Conservation (phyloP, 2,797 vertebrate genomes). For the Poeciliopsis turneri region DNA sequence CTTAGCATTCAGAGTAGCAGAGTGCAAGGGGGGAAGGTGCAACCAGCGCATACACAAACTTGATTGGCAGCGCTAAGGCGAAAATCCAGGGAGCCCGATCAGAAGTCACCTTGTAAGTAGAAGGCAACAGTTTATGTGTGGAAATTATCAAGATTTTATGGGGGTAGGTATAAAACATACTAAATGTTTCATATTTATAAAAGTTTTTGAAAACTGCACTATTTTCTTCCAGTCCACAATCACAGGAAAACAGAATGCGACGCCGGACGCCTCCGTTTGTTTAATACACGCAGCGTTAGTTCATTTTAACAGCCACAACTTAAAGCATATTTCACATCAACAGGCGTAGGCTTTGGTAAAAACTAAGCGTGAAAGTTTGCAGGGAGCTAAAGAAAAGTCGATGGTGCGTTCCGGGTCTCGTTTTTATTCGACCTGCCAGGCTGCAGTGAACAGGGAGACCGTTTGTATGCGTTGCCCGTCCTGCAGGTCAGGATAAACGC, state of each 20-base stretch:
- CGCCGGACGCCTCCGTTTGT: not conserved
- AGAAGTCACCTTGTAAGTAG: not conserved
- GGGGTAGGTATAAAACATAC: not conserved
- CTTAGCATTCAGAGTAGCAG: too few species aligned
- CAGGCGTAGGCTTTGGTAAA: not conserved
- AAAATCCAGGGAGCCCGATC: not conserved
- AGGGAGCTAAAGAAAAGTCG: not conserved
- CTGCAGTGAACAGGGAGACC: constrained; percentile 2
- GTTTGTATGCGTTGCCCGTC: constrained; percentile 1
- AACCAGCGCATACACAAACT: too few species aligned
- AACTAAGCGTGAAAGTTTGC: constrained; percentile 4
- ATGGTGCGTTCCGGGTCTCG: not conserved
- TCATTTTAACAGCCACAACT: not conserved
- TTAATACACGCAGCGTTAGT: not conserved
- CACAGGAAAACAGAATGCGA: not conserved
- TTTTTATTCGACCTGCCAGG: constrained; percentile 8
- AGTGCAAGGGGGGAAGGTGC: too few species aligned
- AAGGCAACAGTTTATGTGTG: not conserved
- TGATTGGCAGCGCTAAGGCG: too few species aligned
- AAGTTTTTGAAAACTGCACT: not conserved
- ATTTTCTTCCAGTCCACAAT: not conserved
- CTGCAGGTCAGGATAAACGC: constrained; percentile 7
- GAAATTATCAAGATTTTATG: not conserved
- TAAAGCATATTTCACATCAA: not conserved
- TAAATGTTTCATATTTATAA: not conserved